Evolutionary conservation across 2,888 invertebrate species (phyloP).

Genomic region (Drosophila tripunctata): DNA sequence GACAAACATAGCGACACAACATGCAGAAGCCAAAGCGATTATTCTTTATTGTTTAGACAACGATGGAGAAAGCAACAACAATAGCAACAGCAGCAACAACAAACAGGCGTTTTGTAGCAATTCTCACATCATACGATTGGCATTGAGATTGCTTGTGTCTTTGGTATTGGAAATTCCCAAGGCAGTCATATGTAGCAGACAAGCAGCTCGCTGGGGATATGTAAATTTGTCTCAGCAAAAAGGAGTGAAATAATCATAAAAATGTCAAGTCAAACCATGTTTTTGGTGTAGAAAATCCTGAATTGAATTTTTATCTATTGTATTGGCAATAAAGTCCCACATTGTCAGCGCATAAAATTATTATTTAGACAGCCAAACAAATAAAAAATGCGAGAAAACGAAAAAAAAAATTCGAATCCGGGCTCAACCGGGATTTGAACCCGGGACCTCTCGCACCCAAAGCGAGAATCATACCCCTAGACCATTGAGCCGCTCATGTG

Average conservation of each 20-base stretch:
- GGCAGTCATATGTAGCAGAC: slow-evolving; percentile 71
- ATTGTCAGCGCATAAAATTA: slow-evolving; percentile 71
- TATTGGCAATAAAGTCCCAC: slow-evolving; percentile 78
- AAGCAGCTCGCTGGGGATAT: slow-evolving; percentile 55
- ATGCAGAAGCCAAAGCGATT: slow-evolving; percentile 70
- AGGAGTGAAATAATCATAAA: slow-evolving; percentile 83
- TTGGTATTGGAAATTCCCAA: slow-evolving; percentile 77
- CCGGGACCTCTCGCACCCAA: slow-evolving; percentile 89
- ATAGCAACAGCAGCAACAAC: too few species aligned
- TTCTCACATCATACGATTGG: slow-evolving; percentile 83
- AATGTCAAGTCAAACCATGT: slow-evolving; percentile 60
- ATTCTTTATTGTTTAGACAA: slow-evolving; percentile 81
- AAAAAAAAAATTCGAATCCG: slow-evolving; percentile 64
- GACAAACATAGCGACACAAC: slow-evolving; percentile 32
- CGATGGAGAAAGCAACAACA: slow-evolving; percentile 41
- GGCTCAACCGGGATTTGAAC: slow-evolving; percentile 89
- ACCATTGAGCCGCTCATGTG: slow-evolving; percentile 86
- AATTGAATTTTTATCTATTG: slow-evolving; percentile 84
- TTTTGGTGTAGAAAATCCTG: slow-evolving; percentile 64
- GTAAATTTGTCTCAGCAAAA: slow-evolving; percentile 81
- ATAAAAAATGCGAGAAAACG: neutral
- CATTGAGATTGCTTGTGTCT: slow-evolving; percentile 77
- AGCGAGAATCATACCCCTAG: slow-evolving; percentile 89
- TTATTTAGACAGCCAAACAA: slow-evolving; percentile 43
- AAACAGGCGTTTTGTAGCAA: slow-evolving; percentile 73